Base-by-base conservation (phyloP, 2,113 vertebrate genomes). In the Pseudois nayaur region DNA sequence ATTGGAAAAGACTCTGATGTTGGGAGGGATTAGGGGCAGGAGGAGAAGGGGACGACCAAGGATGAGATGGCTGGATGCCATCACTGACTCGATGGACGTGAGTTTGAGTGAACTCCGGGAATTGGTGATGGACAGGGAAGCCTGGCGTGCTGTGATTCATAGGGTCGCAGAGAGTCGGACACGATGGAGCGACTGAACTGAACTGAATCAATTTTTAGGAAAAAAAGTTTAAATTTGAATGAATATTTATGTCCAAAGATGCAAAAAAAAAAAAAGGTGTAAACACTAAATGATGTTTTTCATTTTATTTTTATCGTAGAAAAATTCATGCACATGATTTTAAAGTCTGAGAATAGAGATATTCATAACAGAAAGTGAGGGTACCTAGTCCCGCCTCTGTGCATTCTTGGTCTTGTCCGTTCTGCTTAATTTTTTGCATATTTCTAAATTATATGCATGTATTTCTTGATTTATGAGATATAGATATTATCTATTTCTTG, bases 331-430 rank as follows among this genome's bases (percentile, higher is more conserved):
- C 48, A 50, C 6, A 0, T 86, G 19, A 59, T 71, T 48, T 81
- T 86, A 55, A 95, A 89, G 55, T 64, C 50, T 59, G 57, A 45
- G 62, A 81, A 71, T n/a, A 40, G 40, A 86, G 23, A 67, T 67
- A 45, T 81, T 43, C 50, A 16, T 81, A 27, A 50, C 25, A 40
- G 33, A 79, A 81, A 21, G 33, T 67, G 64, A 79, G 31, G 36
- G 48, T 36, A 3, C 23, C 57, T 78, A 48, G 17, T 64, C 67
- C 55, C 5, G 1, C 25, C 25, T 29, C 36, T 86, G 48, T 67
- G 36, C 19, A 15, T 19, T 5, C 29, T 50, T 25, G 25, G 33
- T 43, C 14, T 89, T 82, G 36, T 89, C 16, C 31, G 0, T 57
- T 93, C 79, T 85, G 25, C 40, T 87, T 59, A 43, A 8, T 83